These are phyloP conservation scores for Galeruca laticollis DNA, from an alignment of 2,888 invertebrate genomes.

Conservation along the genomic window DNA sequence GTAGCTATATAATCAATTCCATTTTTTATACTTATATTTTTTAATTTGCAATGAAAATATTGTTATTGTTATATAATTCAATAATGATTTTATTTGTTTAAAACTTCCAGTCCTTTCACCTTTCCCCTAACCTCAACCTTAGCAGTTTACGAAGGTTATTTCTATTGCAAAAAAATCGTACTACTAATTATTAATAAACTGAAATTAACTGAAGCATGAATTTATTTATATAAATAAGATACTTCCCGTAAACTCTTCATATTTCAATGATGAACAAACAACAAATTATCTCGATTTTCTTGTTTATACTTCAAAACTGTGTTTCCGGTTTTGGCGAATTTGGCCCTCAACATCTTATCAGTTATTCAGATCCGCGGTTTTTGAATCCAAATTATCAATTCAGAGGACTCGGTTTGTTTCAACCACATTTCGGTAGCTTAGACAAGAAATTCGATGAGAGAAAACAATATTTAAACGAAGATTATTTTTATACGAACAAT, in stretches of 20 bases:
- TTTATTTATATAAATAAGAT: conserved; percentile 17
- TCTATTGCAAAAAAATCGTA: conserved; percentile 15
- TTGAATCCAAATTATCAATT: conserved; percentile 17
- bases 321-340: background rate
- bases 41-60: too few relatives aligned
- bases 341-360: background rate
- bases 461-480: conserved; percentile 71
- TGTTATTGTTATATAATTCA: background rate
- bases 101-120: background rate
- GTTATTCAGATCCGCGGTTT: conserved; percentile 19
- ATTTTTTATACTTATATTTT: too few relatives aligned
- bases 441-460: conserved; percentile 67
- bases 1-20: too few relatives aligned
- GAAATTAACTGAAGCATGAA: conserved; percentile 11
- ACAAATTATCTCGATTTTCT: conserved; percentile 4
- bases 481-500: conserved; percentile 68
- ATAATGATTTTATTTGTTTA: background rate
- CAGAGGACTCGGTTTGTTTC: conserved; percentile 18
- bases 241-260: background rate
- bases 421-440: conserved; percentile 20
- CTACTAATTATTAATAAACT: conserved; percentile 15
- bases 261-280: conserved; percentile 5
- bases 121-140: conserved; percentile 31
- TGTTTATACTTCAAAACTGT: conserved; percentile 2
- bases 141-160: conserved; percentile 23